These are phyloP conservation scores for Cercopithecus mona DNA, from an alignment of 2,113 vertebrate species.

Conservation along the genomic window DNA sequence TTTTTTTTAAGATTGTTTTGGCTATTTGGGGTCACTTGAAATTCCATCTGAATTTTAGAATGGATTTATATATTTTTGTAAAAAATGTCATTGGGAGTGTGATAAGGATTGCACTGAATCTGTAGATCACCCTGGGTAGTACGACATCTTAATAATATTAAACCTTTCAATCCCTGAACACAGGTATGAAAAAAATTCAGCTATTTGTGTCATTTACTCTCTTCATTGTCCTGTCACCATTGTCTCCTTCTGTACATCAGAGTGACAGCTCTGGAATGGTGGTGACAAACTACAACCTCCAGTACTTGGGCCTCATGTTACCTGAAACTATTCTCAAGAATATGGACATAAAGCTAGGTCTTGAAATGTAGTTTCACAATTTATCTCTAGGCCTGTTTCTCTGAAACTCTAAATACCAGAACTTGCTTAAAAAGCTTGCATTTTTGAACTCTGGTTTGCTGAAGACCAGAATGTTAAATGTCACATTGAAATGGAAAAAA, in stretches of 20 bases:
- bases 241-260: neutral
- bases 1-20: too few species aligned
- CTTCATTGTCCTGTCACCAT: neutral
- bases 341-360: neutral
- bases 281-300: neutral
- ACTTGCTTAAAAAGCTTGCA: neutral
- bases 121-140: neutral
- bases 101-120: neutral
- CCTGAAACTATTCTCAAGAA: neutral
- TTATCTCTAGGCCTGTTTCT: neutral
- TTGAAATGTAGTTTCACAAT: neutral
- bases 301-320: neutral
- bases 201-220: neutral
- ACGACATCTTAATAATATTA: neutral
- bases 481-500: too few species aligned
- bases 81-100: neutral
- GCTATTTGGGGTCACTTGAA: neutral
- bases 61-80: neutral
- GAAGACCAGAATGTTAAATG: neutral
- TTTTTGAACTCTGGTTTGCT: slow-evolving; percentile 35
- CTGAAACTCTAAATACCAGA: neutral
- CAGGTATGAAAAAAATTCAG: neutral
- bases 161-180: neutral
- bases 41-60: neutral
- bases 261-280: neutral